Conservation (phyloP, 1,140 invertebrate species). For the Bombus sibiricus region DNA sequence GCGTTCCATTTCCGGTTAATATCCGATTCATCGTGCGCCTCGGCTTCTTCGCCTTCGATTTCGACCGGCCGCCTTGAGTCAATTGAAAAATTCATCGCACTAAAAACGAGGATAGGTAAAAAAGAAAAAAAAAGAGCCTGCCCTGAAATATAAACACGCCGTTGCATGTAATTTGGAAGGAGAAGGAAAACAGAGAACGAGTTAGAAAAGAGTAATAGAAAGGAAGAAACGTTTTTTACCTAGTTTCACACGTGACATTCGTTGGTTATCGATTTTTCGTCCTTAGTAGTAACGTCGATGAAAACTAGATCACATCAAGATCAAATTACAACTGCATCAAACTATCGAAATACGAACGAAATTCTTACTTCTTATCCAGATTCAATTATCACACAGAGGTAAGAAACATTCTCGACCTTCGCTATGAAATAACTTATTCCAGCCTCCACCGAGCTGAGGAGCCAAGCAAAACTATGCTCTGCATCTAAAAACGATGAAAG, state of each 20-base stretch:
- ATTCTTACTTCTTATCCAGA: no score
- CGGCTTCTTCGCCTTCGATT: background rate
- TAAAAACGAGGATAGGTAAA: background rate
- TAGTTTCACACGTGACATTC: background rate
- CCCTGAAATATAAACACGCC: background rate
- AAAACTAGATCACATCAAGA: background rate
- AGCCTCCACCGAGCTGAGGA: accelerated
- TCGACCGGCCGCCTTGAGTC: background rate
- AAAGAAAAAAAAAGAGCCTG: no score
- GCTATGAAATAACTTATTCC: background rate
- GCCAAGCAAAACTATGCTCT: accelerated
- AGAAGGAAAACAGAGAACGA: background rate
- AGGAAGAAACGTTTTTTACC: background rate
- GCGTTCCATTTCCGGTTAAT: slow-evolving; percentile 8
- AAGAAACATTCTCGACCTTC: no score
- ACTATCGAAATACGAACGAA: no score
- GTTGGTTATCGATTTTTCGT: no score
- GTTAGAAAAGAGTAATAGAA: background rate
- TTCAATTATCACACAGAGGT: no score
- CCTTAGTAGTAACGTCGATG: background rate
- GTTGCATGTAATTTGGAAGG: background rate
- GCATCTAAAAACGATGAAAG: background rate
- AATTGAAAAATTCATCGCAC: slow-evolving; percentile 26
- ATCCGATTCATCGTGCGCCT: background rate
- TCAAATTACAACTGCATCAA: no score